phyloP scores from a whole-genome alignment of 2,797 vertebrate species.

The Crenuchus spilurus region DNA sequence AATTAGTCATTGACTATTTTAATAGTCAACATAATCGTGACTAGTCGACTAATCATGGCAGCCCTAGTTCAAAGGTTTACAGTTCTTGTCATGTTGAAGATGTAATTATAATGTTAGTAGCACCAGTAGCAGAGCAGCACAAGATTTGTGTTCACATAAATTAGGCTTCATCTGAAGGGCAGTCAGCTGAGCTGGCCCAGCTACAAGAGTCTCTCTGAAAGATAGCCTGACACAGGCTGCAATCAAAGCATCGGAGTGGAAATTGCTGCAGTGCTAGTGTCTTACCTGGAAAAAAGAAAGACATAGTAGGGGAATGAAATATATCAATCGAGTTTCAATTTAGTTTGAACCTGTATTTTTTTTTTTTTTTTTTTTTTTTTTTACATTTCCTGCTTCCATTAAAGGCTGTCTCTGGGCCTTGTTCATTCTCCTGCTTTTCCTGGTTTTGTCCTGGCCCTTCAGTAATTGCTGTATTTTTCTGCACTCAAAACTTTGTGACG shows the following conservation, averaged over 20 bases:
- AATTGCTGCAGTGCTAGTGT: slow-evolving; percentile 24
- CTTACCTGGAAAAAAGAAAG: slow-evolving; percentile 17
- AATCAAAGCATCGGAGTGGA: slow-evolving; percentile 35
- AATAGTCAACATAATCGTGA: too few species aligned
- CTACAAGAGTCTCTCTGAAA: slow-evolving; percentile 7
- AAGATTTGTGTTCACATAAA: not conserved
- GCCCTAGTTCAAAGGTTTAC: too few species aligned
- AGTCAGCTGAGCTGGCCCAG: not conserved
- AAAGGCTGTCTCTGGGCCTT: not conserved
- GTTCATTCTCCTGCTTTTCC: not conserved
- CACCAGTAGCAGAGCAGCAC: too few species aligned
- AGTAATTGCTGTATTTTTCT: slow-evolving; percentile 49
- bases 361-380: too few species aligned
- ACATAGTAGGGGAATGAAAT: slow-evolving; percentile 16
- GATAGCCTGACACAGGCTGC: slow-evolving; percentile 23
- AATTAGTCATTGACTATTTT: too few species aligned
- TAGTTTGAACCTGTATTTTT: slow-evolving; percentile 5
- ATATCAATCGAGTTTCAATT: slow-evolving; percentile 29
- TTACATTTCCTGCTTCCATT: slow-evolving; percentile 21
- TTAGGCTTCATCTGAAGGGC: not conserved
- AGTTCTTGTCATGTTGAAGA: too few species aligned
- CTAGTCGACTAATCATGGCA: too few species aligned
- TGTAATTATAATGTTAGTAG: not conserved
- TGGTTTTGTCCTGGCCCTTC: not conserved
- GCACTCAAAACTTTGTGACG: slow-evolving; percentile 22